Conservation (phyloP, 2,888 invertebrate genomes). For the Ecdyonurus torrentis region DNA sequence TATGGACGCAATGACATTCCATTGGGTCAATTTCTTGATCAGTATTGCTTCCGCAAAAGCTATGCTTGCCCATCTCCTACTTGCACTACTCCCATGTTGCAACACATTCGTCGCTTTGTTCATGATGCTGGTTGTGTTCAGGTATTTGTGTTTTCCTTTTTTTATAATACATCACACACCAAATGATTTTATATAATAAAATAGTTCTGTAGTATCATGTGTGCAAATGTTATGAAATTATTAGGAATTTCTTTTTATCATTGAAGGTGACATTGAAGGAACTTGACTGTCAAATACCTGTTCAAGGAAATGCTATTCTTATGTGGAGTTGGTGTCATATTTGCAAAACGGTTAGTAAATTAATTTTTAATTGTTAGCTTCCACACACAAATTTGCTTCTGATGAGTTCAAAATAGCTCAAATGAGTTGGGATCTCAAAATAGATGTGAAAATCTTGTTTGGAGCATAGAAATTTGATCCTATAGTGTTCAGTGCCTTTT, state of each 20-base stretch:
- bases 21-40: conserved; percentile 80
- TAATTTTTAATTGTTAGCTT: conserved; percentile 3
- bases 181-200: too few species aligned
- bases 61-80: conserved; percentile 66
- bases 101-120: conserved; percentile 78
- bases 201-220: background rate
- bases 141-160: too few species aligned
- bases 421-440: too few species aligned
- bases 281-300: conserved; percentile 29
- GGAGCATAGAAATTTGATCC: too few species aligned
- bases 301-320: conserved; percentile 40
- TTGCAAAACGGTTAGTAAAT: conserved; percentile 33
- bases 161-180: too few species aligned
- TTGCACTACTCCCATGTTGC: conserved; percentile 71
- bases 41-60: conserved; percentile 74
- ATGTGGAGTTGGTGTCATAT: conserved; percentile 74
- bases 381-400: too few species aligned
- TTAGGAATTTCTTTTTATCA: background rate
- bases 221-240: too few species aligned
- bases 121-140: conserved; percentile 80
- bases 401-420: too few species aligned
- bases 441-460: too few species aligned
- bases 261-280: conserved; percentile 33
- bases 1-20: conserved; percentile 93
- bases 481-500: too few species aligned